Evolutionary conservation across 2,888 invertebrate species (phyloP), one percentile per base, ranked within the genome.

Genomic region (Cecidostiba fungosa): DNA sequence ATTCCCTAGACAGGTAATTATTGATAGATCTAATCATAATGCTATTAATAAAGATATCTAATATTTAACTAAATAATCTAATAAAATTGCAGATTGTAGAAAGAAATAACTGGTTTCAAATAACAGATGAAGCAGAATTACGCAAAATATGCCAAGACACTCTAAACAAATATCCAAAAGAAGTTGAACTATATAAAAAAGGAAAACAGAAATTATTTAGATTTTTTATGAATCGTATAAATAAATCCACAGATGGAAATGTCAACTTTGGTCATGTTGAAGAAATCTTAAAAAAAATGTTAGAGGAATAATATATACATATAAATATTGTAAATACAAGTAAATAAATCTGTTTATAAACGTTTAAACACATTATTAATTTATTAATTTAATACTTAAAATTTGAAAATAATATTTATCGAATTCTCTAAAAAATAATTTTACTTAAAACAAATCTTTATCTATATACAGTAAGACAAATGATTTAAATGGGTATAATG

Each of bases 191-290:
- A 88, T 97, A 96, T 91, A 95, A 95, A 91, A 94, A 93, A 14
- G 97, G 97, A 6, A 97, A 97, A 93, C 92, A 92, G 0, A 97
- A 96, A 94, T 95, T 96, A 12, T 95, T 96, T 74, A 95, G 95
- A 90, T 95, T 95, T 47, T 94, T 97, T 86, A 91, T 96, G 86
- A 96, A 95, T 19, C 94, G 95, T 90, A 94, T 96, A 79, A 94
- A 94, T 82, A 95, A 95, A 90, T 93, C 94, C 87, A 95, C 96
- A 72, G 92, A 95, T 26, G 94, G 95, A 90, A 95, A 95, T 91
- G 95, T 96, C 62, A 96, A 97, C 91, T 97, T 97, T 96, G 94
- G 94, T 85, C 90, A 94, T 90, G 96, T 95, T 87, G 93, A 95
- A 80, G 93, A 94, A 89, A 95, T 95, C 90, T 94, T 97, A 93